These are phyloP conservation scores for Acholoe squamosa DNA, from an alignment of 2,888 invertebrate genomes.

Conservation along the genomic window DNA sequence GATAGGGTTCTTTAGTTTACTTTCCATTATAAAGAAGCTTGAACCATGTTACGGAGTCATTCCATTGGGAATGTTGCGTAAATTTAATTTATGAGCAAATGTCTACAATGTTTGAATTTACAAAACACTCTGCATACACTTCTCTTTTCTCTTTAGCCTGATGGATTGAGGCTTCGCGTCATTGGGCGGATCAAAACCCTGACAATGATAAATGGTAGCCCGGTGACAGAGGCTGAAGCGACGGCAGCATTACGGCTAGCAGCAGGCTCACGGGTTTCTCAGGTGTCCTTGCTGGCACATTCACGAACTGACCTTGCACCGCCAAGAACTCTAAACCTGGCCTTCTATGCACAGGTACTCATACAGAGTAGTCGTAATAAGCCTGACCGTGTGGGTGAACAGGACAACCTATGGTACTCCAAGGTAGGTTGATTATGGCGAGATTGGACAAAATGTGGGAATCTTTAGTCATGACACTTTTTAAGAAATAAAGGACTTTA, in stretches of 20 bases:
- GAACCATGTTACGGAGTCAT: no score
- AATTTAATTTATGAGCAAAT: no score
- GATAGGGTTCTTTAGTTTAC: no score
- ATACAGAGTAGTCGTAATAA: constrained; percentile 75
- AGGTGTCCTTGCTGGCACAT: constrained; percentile 77
- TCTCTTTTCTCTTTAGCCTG: constrained; percentile 72
- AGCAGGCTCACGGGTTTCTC: constrained; percentile 81
- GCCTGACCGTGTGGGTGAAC: constrained; percentile 77
- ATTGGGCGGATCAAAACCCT: constrained; percentile 81
- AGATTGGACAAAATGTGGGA: no score
- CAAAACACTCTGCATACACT: background rate
- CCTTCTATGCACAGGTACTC: constrained; percentile 72
- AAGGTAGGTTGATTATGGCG: constrained; percentile 72
- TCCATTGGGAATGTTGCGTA: no score
- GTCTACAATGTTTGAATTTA: no score
- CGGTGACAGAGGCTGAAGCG: constrained; percentile 79
- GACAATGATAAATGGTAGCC: constrained; percentile 76
- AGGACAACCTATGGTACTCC: constrained; percentile 78
- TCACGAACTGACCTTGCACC: constrained; percentile 76
- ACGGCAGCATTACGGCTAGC: constrained; percentile 78
- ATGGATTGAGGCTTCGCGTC: constrained; percentile 78
- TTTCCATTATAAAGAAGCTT: no score
- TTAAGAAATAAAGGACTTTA: no score
- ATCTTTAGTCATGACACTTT: no score
- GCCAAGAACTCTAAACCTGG: constrained; percentile 78